Evolutionary conservation across 2,888 invertebrate species (phyloP), one percentile per base, ranked within the genome.

Genomic region (Caenorhabditis becei): DNA sequence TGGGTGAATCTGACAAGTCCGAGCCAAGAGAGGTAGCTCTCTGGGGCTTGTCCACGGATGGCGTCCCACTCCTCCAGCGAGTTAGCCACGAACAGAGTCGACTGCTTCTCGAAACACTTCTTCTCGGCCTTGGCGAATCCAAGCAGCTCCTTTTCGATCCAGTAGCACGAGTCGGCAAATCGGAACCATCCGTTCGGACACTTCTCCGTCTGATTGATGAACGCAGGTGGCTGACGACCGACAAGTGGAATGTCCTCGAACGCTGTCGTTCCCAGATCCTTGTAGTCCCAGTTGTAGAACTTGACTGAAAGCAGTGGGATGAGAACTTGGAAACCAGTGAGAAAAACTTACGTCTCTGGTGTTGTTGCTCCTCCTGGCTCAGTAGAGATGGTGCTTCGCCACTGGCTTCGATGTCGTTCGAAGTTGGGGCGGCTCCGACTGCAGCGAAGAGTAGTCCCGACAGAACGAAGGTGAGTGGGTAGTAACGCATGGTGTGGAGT

Each of bases 151-250:
- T 58, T 65, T 24, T 84, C 83, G 49, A 77, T 61, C 44, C 51
- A 83, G 63, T 83, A 85, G 66, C 85, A 85, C 11, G 85, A 85
- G 16, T 82, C 80, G 18, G 77, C 63, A 58, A 77, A 83, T 2
- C 62, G 69, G 18, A 71, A 11, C 85, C 85, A 85, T 20, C 82
- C 82, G 61, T 85, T 75, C 8, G 77, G 71, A 44, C 85, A 83
- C 8, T 58, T 18, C 14, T 63, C 72, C 23, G 77, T 24, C 58
- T 80, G 65, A 35, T 80, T 61, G 10, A 75, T 11, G 2, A 54
- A 28, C 2, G 54, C 59, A 24, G 75, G 35, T 35, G 75, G 69
- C 44, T 69, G 74, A 49, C 67, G 72, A 23, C 65, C 44, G 16
- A 35, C 49, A 20, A 49, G 49, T 4, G 59, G 26, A 37, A 80